Conservation (phyloP, 2,113 vertebrate genomes). For the Rafetus swinhoei region DNA sequence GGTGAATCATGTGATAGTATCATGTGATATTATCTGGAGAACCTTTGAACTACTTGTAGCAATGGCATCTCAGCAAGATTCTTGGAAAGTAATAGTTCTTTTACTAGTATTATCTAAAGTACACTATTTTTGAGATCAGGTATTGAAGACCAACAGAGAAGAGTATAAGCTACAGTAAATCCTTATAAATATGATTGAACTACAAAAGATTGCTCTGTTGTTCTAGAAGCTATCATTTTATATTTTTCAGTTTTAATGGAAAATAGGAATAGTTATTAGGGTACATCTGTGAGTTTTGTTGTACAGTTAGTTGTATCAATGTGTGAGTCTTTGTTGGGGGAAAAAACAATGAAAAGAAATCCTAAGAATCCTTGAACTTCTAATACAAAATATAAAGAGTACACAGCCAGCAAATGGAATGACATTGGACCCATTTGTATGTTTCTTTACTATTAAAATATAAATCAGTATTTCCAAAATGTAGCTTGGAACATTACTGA, state of each 20-base stretch:
- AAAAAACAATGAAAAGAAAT: background rate
- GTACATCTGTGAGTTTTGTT: background rate
- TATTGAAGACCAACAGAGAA: background rate
- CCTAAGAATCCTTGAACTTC: background rate
- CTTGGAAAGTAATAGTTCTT: background rate
- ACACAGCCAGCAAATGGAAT: background rate
- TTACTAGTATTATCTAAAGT: background rate
- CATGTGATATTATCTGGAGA: background rate
- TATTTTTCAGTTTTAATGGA: background rate
- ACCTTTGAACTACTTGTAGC: no score
- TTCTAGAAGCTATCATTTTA: background rate
- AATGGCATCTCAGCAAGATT: background rate
- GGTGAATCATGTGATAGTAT: background rate
- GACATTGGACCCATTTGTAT: background rate
- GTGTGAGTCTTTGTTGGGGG: background rate
- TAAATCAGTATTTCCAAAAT: background rate
- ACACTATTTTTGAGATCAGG: background rate
- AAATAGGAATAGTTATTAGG: background rate
- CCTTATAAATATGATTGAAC: background rate
- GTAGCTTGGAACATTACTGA: background rate
- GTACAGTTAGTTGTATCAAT: background rate
- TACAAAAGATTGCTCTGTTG: background rate
- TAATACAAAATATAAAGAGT: background rate
- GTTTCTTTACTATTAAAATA: background rate
- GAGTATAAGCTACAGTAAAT: background rate